Evolutionary conservation across 2,888 invertebrate species (phyloP), one percentile per base, ranked within the genome.

Genomic region (Metopia argyrocephala): DNA sequence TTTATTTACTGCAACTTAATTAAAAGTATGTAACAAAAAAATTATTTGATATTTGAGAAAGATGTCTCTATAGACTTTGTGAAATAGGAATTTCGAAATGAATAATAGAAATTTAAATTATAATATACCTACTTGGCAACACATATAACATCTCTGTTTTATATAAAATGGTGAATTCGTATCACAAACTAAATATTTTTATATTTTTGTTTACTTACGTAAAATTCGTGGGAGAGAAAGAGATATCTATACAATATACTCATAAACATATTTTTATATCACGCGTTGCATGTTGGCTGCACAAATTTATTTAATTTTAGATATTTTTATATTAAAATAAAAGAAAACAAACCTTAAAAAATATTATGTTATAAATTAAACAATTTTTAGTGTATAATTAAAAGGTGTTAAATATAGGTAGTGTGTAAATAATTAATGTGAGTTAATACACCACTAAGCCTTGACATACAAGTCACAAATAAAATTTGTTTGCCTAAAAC

Each of bases 241-340:
- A 59, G 74, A 75, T 28, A 45, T 21, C n/a, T 38, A 25, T 38
- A 50, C 28, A 2, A 12, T 56, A n/a, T 0, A 27, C 38, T 45
- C 3, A 54, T 46, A 21, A 28, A 38, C 28, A 45, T 27, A 21
- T n/a, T 66, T 68, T 66, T 66, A n/a, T n/a, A 52, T 38, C 28
- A 46, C 28, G 75, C 61, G 68, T 61, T 68, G 75, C 59, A 25
- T 59, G 74, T 20, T 59, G 20, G 20, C 38, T 66, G 50, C 12
- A 48, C 15, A 57, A 57, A 50, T 65, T 59, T n/a, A 27, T 68
- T 59, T 56, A 21, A 27, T 31, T 38, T 62, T 21, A 7, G 4
- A 27, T 61, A 38, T 50, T 56, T 18, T 20, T 20, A n/a, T n/a
- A n/a, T n/a, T n/a, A n/a, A n/a, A n/a, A n/a, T n/a, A n/a, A n/a